These are phyloP conservation scores for Rhynchonycteris naso DNA, from an alignment of 2,797 vertebrate species.

Conservation along the genomic window DNA sequence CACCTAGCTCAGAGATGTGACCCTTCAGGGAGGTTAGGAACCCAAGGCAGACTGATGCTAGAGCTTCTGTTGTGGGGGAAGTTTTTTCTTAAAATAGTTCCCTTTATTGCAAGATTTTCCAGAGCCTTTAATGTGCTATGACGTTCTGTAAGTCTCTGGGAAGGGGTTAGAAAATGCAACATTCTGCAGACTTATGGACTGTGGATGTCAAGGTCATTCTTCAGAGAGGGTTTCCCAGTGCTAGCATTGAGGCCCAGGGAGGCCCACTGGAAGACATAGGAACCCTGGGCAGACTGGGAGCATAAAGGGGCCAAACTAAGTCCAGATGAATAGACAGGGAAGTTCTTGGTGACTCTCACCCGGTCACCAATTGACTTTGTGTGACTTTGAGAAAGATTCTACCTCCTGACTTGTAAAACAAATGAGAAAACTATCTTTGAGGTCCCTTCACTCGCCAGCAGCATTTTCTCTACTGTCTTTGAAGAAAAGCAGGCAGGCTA, in stretches of 20 bases:
- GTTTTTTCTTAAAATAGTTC: neutral
- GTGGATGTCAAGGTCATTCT: neutral
- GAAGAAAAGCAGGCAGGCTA: neutral
- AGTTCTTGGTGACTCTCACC: no score
- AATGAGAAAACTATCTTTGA: conserved; percentile 24
- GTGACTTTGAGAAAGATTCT: neutral
- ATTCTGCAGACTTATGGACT: neutral
- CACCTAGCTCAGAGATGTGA: neutral
- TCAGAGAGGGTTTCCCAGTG: neutral
- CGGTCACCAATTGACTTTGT: neutral
- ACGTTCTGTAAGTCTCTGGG: neutral
- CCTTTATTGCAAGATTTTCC: neutral
- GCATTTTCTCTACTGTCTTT: neutral
- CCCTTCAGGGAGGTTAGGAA: neutral
- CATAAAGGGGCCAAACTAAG: neutral
- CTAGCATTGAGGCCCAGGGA: neutral
- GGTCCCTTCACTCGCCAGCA: neutral
- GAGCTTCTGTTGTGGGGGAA: neutral
- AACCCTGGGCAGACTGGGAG: neutral
- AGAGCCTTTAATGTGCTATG: neutral
- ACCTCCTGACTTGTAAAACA: neutral
- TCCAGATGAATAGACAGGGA: accelerated
- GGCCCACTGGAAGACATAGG: neutral
- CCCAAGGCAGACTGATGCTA: neutral
- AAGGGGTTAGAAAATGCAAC: neutral